Conservation (phyloP, 1,140 invertebrate species). For the Argopecten irradians region DNA sequence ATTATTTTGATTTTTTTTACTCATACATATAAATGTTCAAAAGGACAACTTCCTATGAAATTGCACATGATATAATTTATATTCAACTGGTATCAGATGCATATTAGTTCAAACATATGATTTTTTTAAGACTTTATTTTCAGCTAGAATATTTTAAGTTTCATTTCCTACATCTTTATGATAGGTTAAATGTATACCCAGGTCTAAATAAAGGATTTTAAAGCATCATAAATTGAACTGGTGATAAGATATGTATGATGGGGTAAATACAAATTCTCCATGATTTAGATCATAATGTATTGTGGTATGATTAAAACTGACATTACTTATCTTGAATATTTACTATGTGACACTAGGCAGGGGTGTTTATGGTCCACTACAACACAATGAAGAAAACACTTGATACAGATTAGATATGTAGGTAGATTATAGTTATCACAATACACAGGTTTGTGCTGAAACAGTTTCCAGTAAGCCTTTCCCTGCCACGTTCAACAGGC, state of each 20-base stretch:
- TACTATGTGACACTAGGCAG: not conserved
- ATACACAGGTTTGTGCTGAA: not conserved
- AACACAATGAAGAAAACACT: not conserved
- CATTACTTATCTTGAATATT: not conserved
- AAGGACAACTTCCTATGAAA: no score
- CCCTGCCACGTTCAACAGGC: slow-evolving; percentile 2
- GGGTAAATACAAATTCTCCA: not conserved
- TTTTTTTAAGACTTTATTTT: no score
- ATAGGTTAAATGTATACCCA: no score
- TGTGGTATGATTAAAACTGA: not conserved
- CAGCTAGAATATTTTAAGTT: no score
- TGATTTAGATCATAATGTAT: not conserved
- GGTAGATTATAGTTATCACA: slow-evolving; percentile 9
- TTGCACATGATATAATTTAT: no score
- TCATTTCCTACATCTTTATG: no score
- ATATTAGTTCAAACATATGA: no score
- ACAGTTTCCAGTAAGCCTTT: not conserved
- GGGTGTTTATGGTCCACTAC: not conserved
- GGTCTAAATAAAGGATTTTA: not conserved
- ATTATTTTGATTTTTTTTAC: no score
- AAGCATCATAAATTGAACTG: not conserved
- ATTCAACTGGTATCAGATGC: no score
- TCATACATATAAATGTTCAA: no score
- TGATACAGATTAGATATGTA: not conserved
- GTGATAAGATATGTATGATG: not conserved